A percentile compares a stretch with the other conserved stretches of the same genome.
These are phyloP conservation scores for Ochlodes sylvanus DNA, from an alignment of 2,888 invertebrate genomes.

Conservation along the genomic window DNA sequence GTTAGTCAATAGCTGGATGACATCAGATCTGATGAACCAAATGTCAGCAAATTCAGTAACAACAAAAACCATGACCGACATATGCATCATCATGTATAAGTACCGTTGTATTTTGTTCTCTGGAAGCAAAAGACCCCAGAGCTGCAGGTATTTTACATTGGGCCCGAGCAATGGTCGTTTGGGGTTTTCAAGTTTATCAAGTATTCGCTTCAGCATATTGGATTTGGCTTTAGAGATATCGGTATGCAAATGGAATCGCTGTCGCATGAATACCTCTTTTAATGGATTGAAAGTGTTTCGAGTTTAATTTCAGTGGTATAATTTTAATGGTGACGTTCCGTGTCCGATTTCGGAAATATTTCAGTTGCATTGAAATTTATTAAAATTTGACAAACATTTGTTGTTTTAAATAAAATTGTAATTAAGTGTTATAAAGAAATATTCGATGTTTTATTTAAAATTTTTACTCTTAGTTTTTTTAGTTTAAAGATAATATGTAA, in stretches of 20 bases:
- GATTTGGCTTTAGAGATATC: conserved; percentile 18
- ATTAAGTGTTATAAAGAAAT: no score
- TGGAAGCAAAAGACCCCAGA: conserved; percentile 69
- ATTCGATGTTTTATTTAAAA: no score
- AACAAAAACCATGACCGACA: conserved; percentile 59
- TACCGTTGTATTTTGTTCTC: conserved; percentile 49
- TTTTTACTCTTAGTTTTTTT: no score
- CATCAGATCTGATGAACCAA: conserved; percentile 63
- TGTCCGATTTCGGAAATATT: neutral
- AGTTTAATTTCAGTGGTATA: conserved; percentile 18
- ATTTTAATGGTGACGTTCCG: conserved; percentile 20
- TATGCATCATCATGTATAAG: conserved; percentile 60
- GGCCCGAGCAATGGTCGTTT: conserved; percentile 66
- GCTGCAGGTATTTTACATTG: conserved; percentile 63
- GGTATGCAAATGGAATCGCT: conserved; percentile 27
- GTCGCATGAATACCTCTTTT: conserved; percentile 16
- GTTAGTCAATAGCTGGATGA: conserved; percentile 63
- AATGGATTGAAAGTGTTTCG: conserved; percentile 21
- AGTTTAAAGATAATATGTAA: no score
- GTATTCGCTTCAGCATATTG: conserved; percentile 39
- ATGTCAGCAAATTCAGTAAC: conserved; percentile 64
- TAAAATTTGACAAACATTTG: no score
- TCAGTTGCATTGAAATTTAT: no score
- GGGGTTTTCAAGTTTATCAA: conserved; percentile 65
- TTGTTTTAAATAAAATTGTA: no score